Evolutionary conservation across 2,797 vertebrate species (phyloP), one percentile per base, ranked within the genome.

Genomic region (Lagorchestes hirsutus): DNA sequence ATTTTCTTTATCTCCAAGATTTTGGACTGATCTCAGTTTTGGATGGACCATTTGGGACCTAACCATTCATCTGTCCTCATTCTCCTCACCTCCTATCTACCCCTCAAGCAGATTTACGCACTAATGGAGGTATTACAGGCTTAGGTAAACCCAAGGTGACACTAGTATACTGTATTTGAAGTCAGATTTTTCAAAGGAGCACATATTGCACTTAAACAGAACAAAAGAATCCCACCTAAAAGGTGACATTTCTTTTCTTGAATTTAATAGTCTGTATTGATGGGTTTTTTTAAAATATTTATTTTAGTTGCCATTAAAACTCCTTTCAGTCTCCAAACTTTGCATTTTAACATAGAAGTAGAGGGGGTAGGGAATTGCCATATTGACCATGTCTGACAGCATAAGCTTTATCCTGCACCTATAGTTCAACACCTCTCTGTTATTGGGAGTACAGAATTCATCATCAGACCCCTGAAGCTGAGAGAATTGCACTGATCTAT

Each of bases 1-100:
- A 92, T 98, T 92, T 96, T 82, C 93, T 97, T 96, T 91, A 40
- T 97, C 94, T 95, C 46, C 24, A 56, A 62, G 94, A 95, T 97
- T 97, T 97, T 96, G 57, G 96, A 95, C 95, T 97, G 74, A 97
- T 14, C 52, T 98, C 57, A 92, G 97, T 97, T 98, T 96, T 56
- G 93, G 50, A 91, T 90, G 54, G 50, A 67, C 93, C 52, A 55
- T 94, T 54, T 46, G 6, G 16, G 58, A 90, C 74, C 52, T 82
- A 90, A 92, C n/a, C 52, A 90, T 58, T 50, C 27, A 34, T 93
- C 91, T 92, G 27, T 46, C 24, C 22, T 87, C 40, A 46, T 0
- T 24, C 74, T 87, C 9, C 40, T 9, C 8, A 46, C n/a, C 74
- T 87, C 24, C 40, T 46, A 27, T 46, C 40, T 10, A 82, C 10